Conservation (phyloP, 2,888 invertebrate species). For the Trissolcus japonicus region DNA sequence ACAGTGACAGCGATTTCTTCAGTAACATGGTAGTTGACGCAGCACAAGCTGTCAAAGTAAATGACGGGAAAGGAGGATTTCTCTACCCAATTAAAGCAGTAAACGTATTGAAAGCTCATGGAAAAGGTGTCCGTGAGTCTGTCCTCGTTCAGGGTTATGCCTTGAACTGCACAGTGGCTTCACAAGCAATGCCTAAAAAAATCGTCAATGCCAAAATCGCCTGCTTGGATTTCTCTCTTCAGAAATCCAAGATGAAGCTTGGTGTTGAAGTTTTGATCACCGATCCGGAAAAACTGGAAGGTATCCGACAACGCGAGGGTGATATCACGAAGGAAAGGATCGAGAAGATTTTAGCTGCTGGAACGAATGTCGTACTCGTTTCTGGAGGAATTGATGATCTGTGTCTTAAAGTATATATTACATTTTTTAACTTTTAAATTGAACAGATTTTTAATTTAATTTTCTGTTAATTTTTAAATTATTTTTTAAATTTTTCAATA, state of each 20-base stretch:
- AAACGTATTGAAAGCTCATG: conserved; percentile 98
- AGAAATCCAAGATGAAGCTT: conserved; percentile 99
- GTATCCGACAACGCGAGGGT: conserved; percentile 93
- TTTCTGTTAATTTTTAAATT: no score
- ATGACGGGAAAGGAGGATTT: conserved; percentile 88
- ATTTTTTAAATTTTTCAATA: no score
- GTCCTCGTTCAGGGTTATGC: conserved; percentile 94
- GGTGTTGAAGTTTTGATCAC: conserved; percentile 96
- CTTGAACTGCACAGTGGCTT: conserved; percentile 97
- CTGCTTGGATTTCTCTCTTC: conserved; percentile 97
- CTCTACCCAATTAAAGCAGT: conserved; percentile 97
- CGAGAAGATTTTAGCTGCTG: conserved; percentile 93
- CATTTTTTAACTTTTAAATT: no score
- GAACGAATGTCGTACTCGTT: conserved; percentile 96
- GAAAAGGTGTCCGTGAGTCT: conserved; percentile 95
- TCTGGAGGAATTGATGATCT: conserved; percentile 98
- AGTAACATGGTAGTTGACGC: conserved; percentile 97
- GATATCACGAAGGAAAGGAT: conserved; percentile 99
- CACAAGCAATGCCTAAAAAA: conserved; percentile 94
- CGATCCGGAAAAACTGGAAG: conserved; percentile 96
- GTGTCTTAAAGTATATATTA: conserved; percentile 85
- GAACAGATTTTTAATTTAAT: no score
- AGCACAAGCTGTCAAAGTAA: conserved; percentile 90
- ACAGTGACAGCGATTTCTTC: conserved; percentile 96
- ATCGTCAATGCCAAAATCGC: conserved; percentile 96